Evolutionary conservation across 2,797 vertebrate genomes (phyloP).

Genomic region (Galaxias olidus): DNA sequence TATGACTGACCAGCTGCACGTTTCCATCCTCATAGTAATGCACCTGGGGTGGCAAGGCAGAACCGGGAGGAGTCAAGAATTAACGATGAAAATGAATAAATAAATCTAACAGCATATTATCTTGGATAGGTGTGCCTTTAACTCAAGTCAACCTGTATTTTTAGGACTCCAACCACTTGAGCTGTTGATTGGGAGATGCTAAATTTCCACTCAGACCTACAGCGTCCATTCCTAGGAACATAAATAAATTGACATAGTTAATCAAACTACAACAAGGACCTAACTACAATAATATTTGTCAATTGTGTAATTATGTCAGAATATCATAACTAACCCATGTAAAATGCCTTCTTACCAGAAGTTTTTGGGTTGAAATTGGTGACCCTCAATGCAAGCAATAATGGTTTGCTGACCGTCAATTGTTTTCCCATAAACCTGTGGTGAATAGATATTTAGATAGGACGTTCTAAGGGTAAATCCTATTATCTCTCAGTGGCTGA

Average conservation of each 20-base stretch:
- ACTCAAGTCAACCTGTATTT: slow-evolving; percentile 82
- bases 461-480: too few relatives aligned
- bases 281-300: background rate
- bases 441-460: slow-evolving; percentile 27
- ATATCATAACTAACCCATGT: background rate
- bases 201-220: slow-evolving; percentile 96
- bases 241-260: slow-evolving; percentile 2
- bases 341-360: slow-evolving; percentile 82
- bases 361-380: slow-evolving; percentile 96
- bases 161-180: slow-evolving; percentile 88
- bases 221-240: slow-evolving; percentile 87
- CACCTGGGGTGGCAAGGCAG: slow-evolving; percentile 72
- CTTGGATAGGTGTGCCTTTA: background rate
- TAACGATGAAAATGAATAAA: background rate
- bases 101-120: background rate
- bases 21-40: slow-evolving; percentile 98
- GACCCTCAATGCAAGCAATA: slow-evolving; percentile 93
- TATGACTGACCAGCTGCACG: slow-evolving; percentile 95
- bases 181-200: slow-evolving; percentile 83
- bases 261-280: background rate
- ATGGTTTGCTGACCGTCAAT: slow-evolving; percentile 94
- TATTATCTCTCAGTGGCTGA: too few relatives aligned
- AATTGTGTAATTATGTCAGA: slow-evolving; percentile 12
- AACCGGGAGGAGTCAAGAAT: background rate
- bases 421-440: slow-evolving; percentile 92